Conservation (phyloP, 2,888 invertebrate genomes). For the Archaeoteleia sp. region DNA sequence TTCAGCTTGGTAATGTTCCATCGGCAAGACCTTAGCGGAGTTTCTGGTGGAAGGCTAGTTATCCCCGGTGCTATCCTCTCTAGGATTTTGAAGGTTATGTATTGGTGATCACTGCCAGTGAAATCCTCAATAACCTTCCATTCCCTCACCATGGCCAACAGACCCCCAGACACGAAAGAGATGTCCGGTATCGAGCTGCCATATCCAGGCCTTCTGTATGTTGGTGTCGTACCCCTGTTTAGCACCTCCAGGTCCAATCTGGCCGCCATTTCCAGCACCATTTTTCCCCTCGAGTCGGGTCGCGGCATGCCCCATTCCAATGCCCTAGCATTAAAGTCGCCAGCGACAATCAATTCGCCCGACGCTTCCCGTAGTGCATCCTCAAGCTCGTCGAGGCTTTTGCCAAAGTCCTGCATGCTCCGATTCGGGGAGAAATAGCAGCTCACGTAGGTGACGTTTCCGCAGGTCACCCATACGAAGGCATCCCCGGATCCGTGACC, state of each 20-base stretch:
- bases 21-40: background rate
- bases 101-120: constrained; percentile 51
- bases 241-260: constrained; percentile 36
- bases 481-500: constrained; percentile 17
- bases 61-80: background rate
- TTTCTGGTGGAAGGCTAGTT: background rate
- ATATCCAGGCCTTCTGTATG: constrained; percentile 35
- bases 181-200: constrained; percentile 39
- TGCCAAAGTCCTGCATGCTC: too few species aligned
- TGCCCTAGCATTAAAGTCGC: constrained; percentile 42
- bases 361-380: constrained; percentile 2
- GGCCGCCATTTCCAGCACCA: constrained; percentile 53
- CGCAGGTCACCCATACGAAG: constrained; percentile 29
- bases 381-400: too few species aligned
- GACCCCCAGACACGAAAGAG: constrained; percentile 33
- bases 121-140: constrained; percentile 51
- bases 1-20: too few species aligned
- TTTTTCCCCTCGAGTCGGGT: constrained; percentile 54
- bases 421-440: too few species aligned
- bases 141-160: constrained; percentile 8
- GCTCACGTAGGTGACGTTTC: too few species aligned
- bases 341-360: constrained; percentile 27
- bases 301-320: constrained; percentile 55
- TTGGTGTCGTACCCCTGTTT: constrained; percentile 28
- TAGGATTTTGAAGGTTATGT: constrained; percentile 27